phyloP scores from a whole-genome alignment of 1,140 invertebrate species.

The Coelopa frigida region DNA sequence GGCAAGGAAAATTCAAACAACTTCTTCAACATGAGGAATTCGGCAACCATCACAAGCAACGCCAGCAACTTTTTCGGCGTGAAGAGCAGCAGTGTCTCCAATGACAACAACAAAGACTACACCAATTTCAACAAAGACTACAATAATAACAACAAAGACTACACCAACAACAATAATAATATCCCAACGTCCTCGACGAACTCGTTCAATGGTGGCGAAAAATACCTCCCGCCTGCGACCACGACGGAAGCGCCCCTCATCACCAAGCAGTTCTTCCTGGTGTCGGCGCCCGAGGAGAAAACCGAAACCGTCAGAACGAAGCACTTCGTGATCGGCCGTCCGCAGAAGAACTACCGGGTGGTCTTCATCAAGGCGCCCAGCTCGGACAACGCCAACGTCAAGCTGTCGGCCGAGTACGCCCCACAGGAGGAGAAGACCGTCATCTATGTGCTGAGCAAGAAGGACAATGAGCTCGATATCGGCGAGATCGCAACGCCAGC shows the following conservation, averaged over 20 bases:
- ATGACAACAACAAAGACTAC: not conserved
- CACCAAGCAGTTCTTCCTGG: slow-evolving; percentile 11
- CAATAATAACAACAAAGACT: slow-evolving; percentile 1
- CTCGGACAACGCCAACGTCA: slow-evolving; percentile 52
- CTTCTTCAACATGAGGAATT: too few species aligned
- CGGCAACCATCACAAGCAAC: slow-evolving; percentile 3
- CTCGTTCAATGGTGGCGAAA: slow-evolving; percentile 1
- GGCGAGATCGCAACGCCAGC: slow-evolving; percentile 57
- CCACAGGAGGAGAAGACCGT: slow-evolving; percentile 73
- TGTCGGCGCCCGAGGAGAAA: slow-evolving; percentile 8
- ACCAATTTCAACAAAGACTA: not conserved
- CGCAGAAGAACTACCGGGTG: slow-evolving; percentile 74
- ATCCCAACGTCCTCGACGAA: too few species aligned
- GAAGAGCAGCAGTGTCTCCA: not conserved
- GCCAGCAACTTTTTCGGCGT: too few species aligned
- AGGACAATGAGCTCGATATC: slow-evolving; percentile 53
- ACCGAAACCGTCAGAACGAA: slow-evolving; percentile 1
- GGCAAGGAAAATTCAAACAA: not conserved
- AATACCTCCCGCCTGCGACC: slow-evolving; percentile 1
- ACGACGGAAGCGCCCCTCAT: slow-evolving; percentile 8
- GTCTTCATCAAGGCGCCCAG: slow-evolving; percentile 76
- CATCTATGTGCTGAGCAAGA: slow-evolving; percentile 73
- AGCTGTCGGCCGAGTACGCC: slow-evolving; percentile 54
- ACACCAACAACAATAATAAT: slow-evolving; percentile 1
- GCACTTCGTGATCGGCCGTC: slow-evolving; percentile 25